Evolutionary conservation across 2,888 invertebrate genomes (phyloP).

Genomic region (Eristalis tenax): DNA sequence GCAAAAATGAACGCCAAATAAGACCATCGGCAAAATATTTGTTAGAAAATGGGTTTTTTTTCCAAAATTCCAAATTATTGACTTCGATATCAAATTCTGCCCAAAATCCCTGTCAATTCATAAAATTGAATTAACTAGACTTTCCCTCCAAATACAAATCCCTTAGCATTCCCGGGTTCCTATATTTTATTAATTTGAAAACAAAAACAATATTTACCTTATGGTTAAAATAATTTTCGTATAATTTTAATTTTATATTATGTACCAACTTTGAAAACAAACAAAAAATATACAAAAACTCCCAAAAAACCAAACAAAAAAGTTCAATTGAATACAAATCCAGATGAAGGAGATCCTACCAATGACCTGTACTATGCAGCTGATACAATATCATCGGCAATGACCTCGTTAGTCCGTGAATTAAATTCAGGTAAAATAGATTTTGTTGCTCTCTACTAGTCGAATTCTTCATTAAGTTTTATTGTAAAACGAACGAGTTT

Average conservation of each 20-base stretch:
- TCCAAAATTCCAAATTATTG: neutral
- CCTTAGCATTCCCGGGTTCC: neutral
- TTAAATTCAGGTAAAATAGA: conserved; percentile 90
- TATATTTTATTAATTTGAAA: neutral
- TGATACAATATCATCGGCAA: conserved; percentile 98
- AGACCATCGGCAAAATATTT: neutral
- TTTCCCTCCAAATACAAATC: neutral
- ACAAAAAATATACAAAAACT: conserved; percentile 19
- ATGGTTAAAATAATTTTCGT: conserved; percentile 26
- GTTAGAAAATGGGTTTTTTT: neutral
- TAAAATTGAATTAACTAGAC: neutral
- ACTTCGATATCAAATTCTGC: neutral
- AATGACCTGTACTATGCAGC: conserved; percentile 97
- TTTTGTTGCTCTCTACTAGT: conserved; percentile 17
- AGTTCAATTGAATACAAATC: conserved; percentile 31
- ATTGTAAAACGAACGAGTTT: conserved; percentile 29
- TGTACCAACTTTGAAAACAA: conserved; percentile 35
- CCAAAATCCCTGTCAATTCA: neutral
- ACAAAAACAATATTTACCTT: conserved; percentile 6
- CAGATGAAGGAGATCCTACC: conserved; percentile 83
- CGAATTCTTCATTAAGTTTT: conserved; percentile 13
- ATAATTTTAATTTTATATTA: conserved; percentile 54
- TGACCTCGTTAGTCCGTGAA: conserved; percentile 98
- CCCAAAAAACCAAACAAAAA: conserved; percentile 43
- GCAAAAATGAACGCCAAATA: too few relatives aligned